phyloP scores from a whole-genome alignment of 92 coral and sea anemone species.

The Meandrina meandrites region DNA sequence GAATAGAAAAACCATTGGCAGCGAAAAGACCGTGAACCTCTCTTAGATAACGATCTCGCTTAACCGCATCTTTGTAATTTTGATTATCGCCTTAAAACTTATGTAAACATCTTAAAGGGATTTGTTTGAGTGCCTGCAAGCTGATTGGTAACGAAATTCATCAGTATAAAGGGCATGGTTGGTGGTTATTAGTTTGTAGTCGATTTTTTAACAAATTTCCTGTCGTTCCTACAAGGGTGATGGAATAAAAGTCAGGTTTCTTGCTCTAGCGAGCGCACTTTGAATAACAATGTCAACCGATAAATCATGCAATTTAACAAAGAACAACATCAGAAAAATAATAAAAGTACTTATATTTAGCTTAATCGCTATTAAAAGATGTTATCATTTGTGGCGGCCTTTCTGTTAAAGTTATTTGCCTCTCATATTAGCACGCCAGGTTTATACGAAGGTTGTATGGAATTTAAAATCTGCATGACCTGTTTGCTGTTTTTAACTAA shows the following conservation, averaged over 20 bases:
- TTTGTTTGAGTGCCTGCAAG: constrained; percentile 10
- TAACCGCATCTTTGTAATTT: constrained; percentile 28
- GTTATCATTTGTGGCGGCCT: constrained; percentile 1
- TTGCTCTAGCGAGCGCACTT: not conserved
- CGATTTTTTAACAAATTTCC: not conserved
- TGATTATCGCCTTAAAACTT: constrained; percentile 19
- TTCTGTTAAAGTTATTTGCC: not conserved
- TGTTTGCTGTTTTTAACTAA: not conserved
- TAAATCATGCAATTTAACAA: constrained; percentile 37
- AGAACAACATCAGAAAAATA: constrained; percentile 8
- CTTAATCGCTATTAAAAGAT: not conserved
- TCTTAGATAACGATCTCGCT: constrained; percentile 12
- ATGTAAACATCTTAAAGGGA: constrained; percentile 20
- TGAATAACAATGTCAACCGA: constrained; percentile 21
- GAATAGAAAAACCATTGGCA: not conserved
- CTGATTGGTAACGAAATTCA: not conserved
- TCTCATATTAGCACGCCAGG: not conserved
- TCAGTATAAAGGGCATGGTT: not conserved
- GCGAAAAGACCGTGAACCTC: not conserved
- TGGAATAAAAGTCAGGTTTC: not conserved
- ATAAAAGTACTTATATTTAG: not conserved
- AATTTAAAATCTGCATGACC: not conserved
- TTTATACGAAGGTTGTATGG: not conserved
- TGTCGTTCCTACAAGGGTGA: not conserved
- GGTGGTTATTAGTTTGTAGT: constrained; percentile 1